Evolutionary conservation across 2,888 invertebrate genomes (phyloP).

Genomic region (Ferrisia virgata): DNA sequence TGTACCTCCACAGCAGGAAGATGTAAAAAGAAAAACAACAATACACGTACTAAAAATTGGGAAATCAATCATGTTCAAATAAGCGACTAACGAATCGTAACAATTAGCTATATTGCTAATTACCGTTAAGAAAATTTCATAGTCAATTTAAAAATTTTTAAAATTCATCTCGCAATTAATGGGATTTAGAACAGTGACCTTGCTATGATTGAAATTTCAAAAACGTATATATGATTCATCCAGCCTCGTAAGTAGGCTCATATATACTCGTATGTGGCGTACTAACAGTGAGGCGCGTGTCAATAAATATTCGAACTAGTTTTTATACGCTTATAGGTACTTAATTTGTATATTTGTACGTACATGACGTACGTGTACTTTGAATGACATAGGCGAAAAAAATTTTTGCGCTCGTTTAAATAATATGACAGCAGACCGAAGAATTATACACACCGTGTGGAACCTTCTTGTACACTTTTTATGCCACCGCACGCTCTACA

Average conservation of each 20-base stretch:
- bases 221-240: background rate
- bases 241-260: too few relatives aligned
- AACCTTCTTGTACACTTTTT: background rate
- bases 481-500: background rate
- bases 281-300: background rate
- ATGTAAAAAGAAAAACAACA: background rate
- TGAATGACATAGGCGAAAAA: background rate
- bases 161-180: background rate
- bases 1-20: too few relatives aligned
- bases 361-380: too few relatives aligned
- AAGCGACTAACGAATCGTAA: background rate
- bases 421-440: background rate
- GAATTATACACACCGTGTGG: background rate
- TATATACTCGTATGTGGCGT: background rate
- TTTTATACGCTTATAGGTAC: background rate
- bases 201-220: background rate
- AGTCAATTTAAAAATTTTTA: background rate
- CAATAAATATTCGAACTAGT: background rate
- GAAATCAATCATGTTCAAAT: background rate
- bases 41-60: too few relatives aligned
- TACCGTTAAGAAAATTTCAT: background rate
- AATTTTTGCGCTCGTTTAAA: background rate
- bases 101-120: background rate
- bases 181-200: background rate
- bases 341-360: too few relatives aligned